Evolutionary conservation across 92 coral and sea anemone genomes (phyloP), one percentile per base, ranked within the genome.

Genomic region (Zoanthus sansibaricus): DNA sequence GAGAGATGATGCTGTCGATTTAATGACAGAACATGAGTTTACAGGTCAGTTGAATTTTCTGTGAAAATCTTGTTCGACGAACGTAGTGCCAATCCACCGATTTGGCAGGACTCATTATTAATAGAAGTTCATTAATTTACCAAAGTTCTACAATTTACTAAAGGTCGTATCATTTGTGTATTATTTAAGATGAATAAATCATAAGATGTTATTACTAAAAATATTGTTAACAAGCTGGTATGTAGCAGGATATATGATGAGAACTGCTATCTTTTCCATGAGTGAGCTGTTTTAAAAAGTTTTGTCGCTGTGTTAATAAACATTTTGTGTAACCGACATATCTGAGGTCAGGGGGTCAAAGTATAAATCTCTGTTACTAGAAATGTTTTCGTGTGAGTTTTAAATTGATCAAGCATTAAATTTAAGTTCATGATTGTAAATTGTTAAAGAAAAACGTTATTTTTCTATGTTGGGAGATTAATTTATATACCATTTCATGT

Each of bases 1-100:
- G 54, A 84, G 99, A 78, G 98, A 95, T 46, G 99, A 97, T 80
- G 98, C 97, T 20, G 99, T 95, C 5, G 95, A 92, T 20, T 71
- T 97, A 15, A 83, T 97, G 75, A 84, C 64, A 71, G 94, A 93
- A 5, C 80, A 93, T 51, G 96, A 94, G 82, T 97, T 77, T 89
- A 89, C 96, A 77, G 98, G 98, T 90, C 83, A 88, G 90, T 87
- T 62, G 31, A 30, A 10, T 6, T 46, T 25, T 54, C 52, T 10
- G 54, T 17, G 44, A 32, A 42, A 13, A 51, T 44, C 9, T 70
- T 17, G 20, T 62, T 18, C n/a, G 21, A 7, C 20, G 66, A n/a
- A n/a, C 21, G 9, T 12, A 3, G 14, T n/a, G 14, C 10, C 21
- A 9, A 12, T 21, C 0, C n/a, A 32, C 16, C 70, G 55, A n/a